These are phyloP conservation scores for Carcina quercana DNA, from an alignment of 2,888 invertebrate genomes.

Conservation along the genomic window DNA sequence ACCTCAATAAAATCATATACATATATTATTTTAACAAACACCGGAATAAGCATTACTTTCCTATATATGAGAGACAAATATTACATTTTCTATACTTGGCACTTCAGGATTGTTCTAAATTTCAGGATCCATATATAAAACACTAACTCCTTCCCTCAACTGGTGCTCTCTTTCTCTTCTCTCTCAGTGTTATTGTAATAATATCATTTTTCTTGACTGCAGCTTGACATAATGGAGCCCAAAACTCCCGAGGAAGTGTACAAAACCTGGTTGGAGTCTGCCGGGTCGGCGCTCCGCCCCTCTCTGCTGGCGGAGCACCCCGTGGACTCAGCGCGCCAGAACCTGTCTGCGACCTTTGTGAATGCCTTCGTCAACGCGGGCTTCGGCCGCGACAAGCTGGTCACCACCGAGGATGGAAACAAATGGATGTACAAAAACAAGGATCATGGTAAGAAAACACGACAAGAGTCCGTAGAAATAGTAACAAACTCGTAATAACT, in stretches of 20 bases:
- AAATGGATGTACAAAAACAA: constrained; percentile 98
- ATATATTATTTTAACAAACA: no score
- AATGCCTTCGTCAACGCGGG: constrained; percentile 99
- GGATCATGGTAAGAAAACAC: constrained; percentile 88
- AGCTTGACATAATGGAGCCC: constrained; percentile 98
- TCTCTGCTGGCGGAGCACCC: constrained; percentile 82
- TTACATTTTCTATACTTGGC: no score
- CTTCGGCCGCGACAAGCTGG: constrained; percentile 96
- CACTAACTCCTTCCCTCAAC: no score
- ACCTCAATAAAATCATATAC: no score
- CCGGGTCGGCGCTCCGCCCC: constrained; percentile 77
- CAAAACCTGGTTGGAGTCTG: constrained; percentile 96
- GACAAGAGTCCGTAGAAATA: no score
- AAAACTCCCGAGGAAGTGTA: constrained; percentile 99
- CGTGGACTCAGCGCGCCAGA: constrained; percentile 96
- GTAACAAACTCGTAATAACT: no score
- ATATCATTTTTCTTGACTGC: constrained; percentile 17
- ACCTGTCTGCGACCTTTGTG: constrained; percentile 97
- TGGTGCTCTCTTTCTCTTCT: no score
- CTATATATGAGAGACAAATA: no score
- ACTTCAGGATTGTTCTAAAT: no score
- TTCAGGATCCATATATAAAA: no score
- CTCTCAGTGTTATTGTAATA: no score
- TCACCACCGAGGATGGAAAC: constrained; percentile 88
- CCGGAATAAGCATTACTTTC: no score